Base-by-base conservation (phyloP, 2,888 invertebrate species). In the Agrotis exclamationis region DNA sequence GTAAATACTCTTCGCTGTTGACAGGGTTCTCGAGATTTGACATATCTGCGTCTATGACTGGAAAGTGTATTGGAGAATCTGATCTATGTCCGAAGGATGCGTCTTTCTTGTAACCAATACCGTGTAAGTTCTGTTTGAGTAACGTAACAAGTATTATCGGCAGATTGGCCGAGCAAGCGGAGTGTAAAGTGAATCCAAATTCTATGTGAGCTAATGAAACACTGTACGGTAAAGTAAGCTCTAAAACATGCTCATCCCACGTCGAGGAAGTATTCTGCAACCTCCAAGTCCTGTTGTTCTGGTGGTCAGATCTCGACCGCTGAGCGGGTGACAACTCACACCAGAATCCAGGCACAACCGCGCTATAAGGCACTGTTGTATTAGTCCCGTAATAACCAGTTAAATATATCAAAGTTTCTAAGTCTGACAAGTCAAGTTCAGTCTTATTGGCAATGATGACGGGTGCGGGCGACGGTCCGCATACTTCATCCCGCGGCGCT, bases 301-400 rank as follows among this genome's bases (percentile, higher is more conserved):
- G 99, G 1, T 99, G 98, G 91, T 99, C 98, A 50, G 98, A 97
- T 22, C 99, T 96, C 85, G 99, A 98, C 71, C 99, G 97, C 90
- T 99, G 99, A 7, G 99, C 98, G 80, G 99, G 99, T 85, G 99
- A 98, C 86, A 99, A 97, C 92, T 99, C 99, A 81, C 98, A 98
- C 99, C 99, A 99, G 92, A 99, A 99, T 5, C 98, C 98, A 0
- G 99, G 99, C 4, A 99, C 98, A 20, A 98, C 99, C 0, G 99
- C 98, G 65, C 98, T 97, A 91, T 98, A 99, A 59, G 96, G 96
- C 74, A 96, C 95, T 39, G 96, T 94, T 13, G 93, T 93, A 77
- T 95, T 96, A 45, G 93, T 93, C 24, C 97, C 97, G 80, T 98
- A 98, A 87, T 98, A 98, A 78, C 97, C 97, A 3, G 98, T 98